Evolutionary conservation across 1,140 invertebrate species (phyloP), one percentile per base, ranked within the genome.

Genomic region (Drusus annulatus): DNA sequence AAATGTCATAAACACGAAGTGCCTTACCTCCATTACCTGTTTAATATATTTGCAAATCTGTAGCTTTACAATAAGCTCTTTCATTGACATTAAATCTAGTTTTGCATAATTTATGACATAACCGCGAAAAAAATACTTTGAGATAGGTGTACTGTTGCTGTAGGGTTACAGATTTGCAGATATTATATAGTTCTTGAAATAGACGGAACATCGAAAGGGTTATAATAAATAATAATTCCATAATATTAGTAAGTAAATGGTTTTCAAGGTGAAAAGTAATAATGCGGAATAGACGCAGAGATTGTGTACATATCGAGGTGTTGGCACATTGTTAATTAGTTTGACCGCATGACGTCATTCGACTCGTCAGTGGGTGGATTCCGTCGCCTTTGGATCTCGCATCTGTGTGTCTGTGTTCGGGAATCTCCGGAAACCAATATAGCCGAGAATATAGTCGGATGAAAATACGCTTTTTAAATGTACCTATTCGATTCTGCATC

Each of bases 211-310:
- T 56, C 5, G 13, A 60, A 60, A 25, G 25, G 19, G 58, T 17
- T 60, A 19, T 60, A 23, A 15, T 25, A 17, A 1, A 60, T 60
- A 23, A 23, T 60, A 60, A 19, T 21, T 60, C 13, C 0, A 60
- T 2, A 15, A 19, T 60, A 19, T 25, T 3, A n/a, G 17, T n/a
- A 65, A 65, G 31, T 65, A 65, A 65, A 65, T 36, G n/a, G 7
- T 65, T 28, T 31, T 65, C 62, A 65, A 65, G 62, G 62, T 65
- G 62, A 65, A 7, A 65, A 65, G 62, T 5, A 65, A 65, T 45
- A n/a, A 65, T 45, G 60, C 13, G 60, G 13, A 16, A 19, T 45
- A 65, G 62, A 65, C 23, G 62, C 62, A 28, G 62, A 65, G 62
- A 65, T 65, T 65, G 62, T 23, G 62, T 17, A 65, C 28, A 45